These are phyloP conservation scores for Elysia crispata DNA, from an alignment of 2,888 invertebrate genomes.

Conservation along the genomic window DNA sequence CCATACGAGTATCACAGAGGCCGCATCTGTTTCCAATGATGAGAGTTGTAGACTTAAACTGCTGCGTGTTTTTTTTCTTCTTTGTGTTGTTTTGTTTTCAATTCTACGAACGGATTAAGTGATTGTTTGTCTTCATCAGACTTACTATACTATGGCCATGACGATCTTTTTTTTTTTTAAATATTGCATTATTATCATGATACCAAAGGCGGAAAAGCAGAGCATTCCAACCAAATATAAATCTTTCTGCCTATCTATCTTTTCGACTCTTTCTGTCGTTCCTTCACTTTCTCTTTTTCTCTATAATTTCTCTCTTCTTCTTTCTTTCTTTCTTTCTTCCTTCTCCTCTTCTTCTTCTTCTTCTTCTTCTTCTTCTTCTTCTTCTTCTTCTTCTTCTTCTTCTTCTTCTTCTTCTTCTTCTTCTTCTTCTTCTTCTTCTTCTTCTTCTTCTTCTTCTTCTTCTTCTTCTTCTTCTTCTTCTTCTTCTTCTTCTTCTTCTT, in stretches of 20 bases:
- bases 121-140: too few relatives aligned
- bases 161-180: too few relatives aligned
- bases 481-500: constrained; percentile 11
- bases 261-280: neutral
- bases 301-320: neutral
- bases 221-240: too few relatives aligned
- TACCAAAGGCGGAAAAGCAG: too few relatives aligned
- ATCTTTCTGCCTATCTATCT: too few relatives aligned
- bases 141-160: too few relatives aligned
- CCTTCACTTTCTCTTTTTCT: neutral
- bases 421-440: constrained; percentile 7
- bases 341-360: neutral
- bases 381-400: neutral
- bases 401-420: constrained; percentile 11
- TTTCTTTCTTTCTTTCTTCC: neutral
- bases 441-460: neutral
- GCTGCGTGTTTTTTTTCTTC: too few relatives aligned
- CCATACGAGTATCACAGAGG: too few relatives aligned
- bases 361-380: neutral
- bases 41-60: too few relatives aligned
- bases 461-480: neutral
- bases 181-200: too few relatives aligned
- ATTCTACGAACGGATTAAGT: too few relatives aligned
- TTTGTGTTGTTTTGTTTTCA: neutral
- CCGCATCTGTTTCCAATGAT: too few relatives aligned